Evolutionary conservation across 2,888 invertebrate genomes (phyloP).

Genomic region (Chrysotoxum bicinctum): DNA sequence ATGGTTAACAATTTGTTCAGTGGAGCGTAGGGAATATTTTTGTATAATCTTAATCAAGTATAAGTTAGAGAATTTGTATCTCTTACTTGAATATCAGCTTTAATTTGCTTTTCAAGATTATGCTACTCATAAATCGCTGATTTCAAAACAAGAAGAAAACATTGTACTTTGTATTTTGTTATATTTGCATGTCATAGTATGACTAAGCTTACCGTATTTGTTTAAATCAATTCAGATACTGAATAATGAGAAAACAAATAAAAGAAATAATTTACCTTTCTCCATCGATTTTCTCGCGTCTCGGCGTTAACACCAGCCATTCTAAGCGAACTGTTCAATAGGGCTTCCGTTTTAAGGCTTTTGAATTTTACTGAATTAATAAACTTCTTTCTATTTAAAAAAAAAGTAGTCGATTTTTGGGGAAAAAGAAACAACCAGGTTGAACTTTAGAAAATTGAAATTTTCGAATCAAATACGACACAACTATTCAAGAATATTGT

Average conservation of each 20-base stretch:
- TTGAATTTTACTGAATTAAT: neutral
- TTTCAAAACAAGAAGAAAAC: neutral
- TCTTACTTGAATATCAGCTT: neutral
- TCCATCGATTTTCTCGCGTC: conserved; percentile 74
- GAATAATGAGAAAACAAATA: neutral
- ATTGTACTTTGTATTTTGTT: neutral
- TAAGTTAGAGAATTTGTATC: neutral
- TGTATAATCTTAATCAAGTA: neutral
- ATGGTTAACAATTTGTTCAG: conserved; percentile 15
- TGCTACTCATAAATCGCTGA: neutral
- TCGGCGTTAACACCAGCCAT: conserved; percentile 72
- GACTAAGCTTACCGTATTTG: conserved; percentile 22
- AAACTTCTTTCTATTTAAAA: neutral
- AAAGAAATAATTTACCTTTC: conserved; percentile 67
- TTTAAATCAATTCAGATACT: neutral
- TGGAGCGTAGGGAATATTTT: conserved; percentile 10
- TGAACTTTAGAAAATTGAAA: neutral
- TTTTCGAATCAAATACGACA: conserved; percentile 44
- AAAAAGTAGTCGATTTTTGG: neutral
- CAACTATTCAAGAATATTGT: conserved; percentile 37
- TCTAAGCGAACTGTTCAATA: conserved; percentile 46
- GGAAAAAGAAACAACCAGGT: neutral
- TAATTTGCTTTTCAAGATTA: neutral
- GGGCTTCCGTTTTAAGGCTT: conserved; percentile 35
- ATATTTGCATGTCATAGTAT: neutral